Conservation (phyloP, 2,888 invertebrate genomes). For the Cryptus armator region DNA sequence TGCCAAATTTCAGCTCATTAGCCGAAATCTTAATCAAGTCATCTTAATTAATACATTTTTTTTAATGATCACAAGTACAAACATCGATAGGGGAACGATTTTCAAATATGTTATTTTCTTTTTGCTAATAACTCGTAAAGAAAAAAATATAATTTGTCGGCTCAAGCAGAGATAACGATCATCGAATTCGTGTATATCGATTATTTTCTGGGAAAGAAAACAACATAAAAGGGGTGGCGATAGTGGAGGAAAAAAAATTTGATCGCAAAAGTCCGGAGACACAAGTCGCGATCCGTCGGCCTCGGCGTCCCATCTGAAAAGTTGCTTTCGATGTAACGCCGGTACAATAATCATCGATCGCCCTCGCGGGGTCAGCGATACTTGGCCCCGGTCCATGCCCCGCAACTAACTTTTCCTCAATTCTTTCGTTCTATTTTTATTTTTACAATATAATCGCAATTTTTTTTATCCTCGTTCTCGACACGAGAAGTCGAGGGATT, state of each 20-base stretch:
- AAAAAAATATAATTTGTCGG: neutral
- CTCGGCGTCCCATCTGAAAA: neutral
- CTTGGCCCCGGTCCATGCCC: slow-evolving; percentile 68
- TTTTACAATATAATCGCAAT: neutral
- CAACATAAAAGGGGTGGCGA: neutral
- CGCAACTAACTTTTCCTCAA: neutral
- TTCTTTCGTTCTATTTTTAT: slow-evolving; percentile 16
- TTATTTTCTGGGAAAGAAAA: neutral
- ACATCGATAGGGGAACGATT: neutral
- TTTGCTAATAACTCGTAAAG: neutral
- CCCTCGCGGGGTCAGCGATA: slow-evolving; percentile 74
- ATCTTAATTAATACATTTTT: neutral
- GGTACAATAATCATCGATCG: slow-evolving; percentile 64
- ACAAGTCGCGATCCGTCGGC: slow-evolving; percentile 3
- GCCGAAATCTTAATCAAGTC: neutral
- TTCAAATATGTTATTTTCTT: neutral
- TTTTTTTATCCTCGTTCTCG: neutral
- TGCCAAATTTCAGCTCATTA: neutral
- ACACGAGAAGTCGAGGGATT: neutral
- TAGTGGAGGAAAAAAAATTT: neutral
- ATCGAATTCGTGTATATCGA: neutral
- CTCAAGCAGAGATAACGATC: neutral
- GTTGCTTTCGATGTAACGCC: neutral
- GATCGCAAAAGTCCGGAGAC: neutral
- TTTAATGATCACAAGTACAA: neutral